phyloP scores from a whole-genome alignment of 2,888 invertebrate species.

The Cryptosula pallasiana region DNA sequence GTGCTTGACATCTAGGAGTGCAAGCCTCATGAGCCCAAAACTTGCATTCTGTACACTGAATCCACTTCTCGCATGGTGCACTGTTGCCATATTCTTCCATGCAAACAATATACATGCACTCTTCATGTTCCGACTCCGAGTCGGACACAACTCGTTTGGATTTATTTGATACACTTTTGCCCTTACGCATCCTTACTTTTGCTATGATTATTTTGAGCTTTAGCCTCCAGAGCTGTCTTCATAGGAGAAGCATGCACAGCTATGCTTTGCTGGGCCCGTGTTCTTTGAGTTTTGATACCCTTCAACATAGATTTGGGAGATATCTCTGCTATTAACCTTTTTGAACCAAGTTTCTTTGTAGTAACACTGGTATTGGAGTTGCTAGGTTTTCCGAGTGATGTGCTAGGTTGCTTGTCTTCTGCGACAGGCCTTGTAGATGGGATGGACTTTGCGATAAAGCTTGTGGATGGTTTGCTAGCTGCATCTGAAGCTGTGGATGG shows the following conservation, averaged over 20 bases:
- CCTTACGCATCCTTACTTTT: neutral
- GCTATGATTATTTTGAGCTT: neutral
- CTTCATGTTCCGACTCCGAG: neutral
- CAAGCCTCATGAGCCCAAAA: constrained; percentile 12
- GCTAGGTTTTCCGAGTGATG: no score
- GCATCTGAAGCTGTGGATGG: neutral
- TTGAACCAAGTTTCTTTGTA: neutral
- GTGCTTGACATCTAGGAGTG: neutral
- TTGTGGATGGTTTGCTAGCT: neutral
- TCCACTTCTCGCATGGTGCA: neutral
- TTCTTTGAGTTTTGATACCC: neutral
- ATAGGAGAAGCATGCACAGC: neutral
- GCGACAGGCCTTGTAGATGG: neutral
- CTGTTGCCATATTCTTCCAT: neutral
- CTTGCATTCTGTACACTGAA: no score
- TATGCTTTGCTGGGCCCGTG: neutral
- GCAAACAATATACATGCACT: neutral
- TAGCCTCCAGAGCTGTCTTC: no score
- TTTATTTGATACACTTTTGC: neutral
- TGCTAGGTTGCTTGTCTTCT: no score
- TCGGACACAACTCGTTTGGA: neutral
- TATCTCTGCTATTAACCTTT: no score
- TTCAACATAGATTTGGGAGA: neutral
- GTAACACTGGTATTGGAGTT: no score
- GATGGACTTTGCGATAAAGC: neutral